Conservation (phyloP, 2,797 vertebrate genomes). For the Gallinago nigripennis region DNA sequence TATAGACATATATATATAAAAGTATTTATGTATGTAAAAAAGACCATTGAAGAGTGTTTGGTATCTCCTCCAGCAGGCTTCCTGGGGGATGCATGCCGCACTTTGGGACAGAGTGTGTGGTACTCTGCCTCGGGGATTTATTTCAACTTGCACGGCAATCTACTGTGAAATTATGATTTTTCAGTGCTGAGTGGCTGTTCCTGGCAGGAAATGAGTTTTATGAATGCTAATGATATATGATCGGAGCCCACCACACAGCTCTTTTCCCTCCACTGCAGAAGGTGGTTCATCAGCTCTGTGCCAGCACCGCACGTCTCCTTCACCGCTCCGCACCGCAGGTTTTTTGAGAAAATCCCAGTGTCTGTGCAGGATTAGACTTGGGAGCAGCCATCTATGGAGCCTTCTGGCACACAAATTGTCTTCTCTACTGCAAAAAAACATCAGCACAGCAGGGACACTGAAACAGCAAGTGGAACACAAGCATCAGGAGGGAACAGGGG, state of each 20-base stretch:
- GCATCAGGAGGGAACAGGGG: rapidly evolving
- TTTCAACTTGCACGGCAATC: neutral
- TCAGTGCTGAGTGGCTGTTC: constrained; percentile 27
- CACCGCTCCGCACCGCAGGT: neutral
- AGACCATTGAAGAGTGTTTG: neutral
- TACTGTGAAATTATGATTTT: constrained; percentile 66
- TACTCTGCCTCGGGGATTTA: constrained; percentile 17
- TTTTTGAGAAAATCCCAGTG: neutral
- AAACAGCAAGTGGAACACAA: neutral
- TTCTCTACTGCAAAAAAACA: neutral
- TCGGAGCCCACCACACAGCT: neutral
- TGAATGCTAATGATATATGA: neutral
- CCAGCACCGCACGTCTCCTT: rapidly evolving
- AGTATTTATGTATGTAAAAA: neutral
- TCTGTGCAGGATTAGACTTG: neutral
- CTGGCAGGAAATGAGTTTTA: constrained; percentile 22
- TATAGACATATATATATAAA: neutral
- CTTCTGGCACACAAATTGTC: neutral
- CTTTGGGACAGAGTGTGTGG: neutral
- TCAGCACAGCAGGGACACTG: neutral
- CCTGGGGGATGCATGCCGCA: rapidly evolving
- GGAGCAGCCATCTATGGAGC: neutral
- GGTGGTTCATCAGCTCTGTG: neutral
- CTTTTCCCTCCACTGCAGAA: neutral
- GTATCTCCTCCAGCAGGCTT: neutral